Conservation (phyloP, 2,888 invertebrate species). For the Germaria angustata region DNA sequence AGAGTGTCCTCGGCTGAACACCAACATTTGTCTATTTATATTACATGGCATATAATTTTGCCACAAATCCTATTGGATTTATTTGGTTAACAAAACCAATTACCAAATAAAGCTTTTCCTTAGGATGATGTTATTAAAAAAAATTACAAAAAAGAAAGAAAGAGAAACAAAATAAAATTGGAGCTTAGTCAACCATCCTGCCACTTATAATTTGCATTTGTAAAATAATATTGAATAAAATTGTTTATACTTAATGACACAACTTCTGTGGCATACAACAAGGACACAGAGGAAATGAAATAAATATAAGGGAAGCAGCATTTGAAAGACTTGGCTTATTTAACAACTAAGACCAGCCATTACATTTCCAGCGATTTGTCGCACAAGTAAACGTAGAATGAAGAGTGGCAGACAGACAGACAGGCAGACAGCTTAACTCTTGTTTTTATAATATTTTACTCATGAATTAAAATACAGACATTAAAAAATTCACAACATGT, state of each 20-base stretch:
- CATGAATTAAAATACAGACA: neutral
- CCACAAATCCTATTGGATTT: neutral
- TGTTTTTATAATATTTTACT: neutral
- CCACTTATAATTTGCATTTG: conserved; percentile 14
- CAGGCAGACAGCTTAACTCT: neutral
- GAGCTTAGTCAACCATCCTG: neutral
- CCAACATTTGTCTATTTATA: too few species aligned
- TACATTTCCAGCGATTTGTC: neutral
- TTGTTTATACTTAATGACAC: conserved; percentile 9
- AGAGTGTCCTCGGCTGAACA: too few species aligned
- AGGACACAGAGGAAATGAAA: neutral
- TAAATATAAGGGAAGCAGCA: neutral
- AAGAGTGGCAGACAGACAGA: neutral
- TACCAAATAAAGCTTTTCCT: neutral
- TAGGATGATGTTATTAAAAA: neutral
- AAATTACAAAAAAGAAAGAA: neutral
- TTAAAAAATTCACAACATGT: conserved; percentile 17
- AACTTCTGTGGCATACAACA: neutral
- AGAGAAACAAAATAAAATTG: conserved; percentile 2
- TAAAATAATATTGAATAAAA: conserved; percentile 32
- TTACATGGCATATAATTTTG: too few species aligned
- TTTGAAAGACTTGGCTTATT: neutral
- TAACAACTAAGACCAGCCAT: neutral
- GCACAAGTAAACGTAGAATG: neutral
- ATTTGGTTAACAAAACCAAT: neutral